Conservation (phyloP, 2,797 vertebrate species). For the Clarias platycephalus region DNA sequence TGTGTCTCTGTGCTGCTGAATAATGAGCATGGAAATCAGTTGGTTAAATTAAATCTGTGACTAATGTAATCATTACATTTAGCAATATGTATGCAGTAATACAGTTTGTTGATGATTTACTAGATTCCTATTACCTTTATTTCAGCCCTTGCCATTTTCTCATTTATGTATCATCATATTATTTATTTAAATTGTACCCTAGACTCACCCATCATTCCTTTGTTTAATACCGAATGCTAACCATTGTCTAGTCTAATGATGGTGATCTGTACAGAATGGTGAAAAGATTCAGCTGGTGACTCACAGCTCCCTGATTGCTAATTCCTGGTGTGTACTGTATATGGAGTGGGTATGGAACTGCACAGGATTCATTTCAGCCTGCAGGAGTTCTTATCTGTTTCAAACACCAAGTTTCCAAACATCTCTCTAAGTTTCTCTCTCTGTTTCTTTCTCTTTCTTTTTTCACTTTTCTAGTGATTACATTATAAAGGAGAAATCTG, state of each 20-base stretch:
- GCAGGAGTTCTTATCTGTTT: neutral
- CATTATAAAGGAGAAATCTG: constrained; percentile 97
- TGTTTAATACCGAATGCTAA: neutral
- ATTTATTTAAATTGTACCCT: neutral
- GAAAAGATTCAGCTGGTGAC: neutral
- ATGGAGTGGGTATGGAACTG: neutral
- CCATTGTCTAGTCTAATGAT: neutral
- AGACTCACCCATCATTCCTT: neutral
- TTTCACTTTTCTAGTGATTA: constrained; percentile 80
- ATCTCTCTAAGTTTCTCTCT: neutral
- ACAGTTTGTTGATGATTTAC: neutral
- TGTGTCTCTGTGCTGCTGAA: neutral
- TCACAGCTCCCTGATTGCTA: neutral
- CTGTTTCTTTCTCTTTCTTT: neutral
- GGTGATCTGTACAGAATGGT: neutral
- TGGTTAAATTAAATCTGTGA: neutral
- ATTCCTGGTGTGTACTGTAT: neutral
- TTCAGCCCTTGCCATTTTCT: neutral
- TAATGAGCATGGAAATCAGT: neutral
- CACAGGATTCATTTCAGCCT: neutral
- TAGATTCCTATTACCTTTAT: neutral
- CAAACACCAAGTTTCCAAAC: neutral
- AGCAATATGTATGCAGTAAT: neutral
- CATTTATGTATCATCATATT: neutral
- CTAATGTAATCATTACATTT: neutral